Evolutionary conservation across 2,113 vertebrate species (phyloP), one percentile per base, ranked within the genome.

Genomic region (Ascaphus truei): DNA sequence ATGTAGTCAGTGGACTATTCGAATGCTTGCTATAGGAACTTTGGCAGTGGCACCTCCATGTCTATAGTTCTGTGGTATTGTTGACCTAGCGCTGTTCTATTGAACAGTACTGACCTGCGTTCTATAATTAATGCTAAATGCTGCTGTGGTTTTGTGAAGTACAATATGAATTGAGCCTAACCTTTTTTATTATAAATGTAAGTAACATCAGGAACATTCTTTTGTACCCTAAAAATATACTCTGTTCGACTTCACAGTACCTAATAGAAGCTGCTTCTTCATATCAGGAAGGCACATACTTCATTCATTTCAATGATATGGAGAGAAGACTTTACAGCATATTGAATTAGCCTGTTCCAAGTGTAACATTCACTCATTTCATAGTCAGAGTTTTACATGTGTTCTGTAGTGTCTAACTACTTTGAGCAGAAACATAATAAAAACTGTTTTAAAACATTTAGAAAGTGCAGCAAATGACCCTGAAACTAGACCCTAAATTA

Each of bases 401-500:
- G 3, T 13, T 15, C 37, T 13, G 5, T 6, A 13, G 37, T 9
- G 5, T 39, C 37, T 39, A 8, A 39, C 10, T 9, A 15, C 12
- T 39, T 13, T 7, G 9, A 7, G 37, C 37, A 39, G 37, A 8
- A n/a, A n/a, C n/a, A n/a, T n/a, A 39, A 15, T 39, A 5, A 39
- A 15, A 5, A 39, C 37, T 3, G n/a, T 13, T 3, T 5, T 13
- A 13, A 39, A 9, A 5, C 37, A 13, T 3, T 7, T 13, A 4
- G 6, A 13, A 5, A 34, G 11, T 34, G 31, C 5, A 34, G 5
- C 5, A 34, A 11, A 30, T 68, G 53, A 68, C 41, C 43, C 55
- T 34, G 37, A 68, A 68, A 59, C 30, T 50, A 68, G 55, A 68
- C 13, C 41, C 47, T 43, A 68, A 60, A 60, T 50, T 34, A 71